Base-by-base conservation (phyloP, 1,140 invertebrate species). In the Manduca sexta region DNA sequence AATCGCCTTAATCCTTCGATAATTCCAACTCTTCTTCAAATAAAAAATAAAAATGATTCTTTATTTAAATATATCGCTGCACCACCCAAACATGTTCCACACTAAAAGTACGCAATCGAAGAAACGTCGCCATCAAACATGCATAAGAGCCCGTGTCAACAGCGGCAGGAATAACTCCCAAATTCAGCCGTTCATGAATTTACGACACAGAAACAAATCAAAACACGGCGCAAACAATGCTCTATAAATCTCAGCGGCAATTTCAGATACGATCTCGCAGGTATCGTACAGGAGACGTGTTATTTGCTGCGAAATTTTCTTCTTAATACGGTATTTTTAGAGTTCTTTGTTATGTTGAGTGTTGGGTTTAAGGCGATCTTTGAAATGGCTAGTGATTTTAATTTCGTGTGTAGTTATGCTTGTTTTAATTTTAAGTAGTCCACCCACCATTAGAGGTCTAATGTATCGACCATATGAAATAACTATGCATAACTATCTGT, bases 201-300 rank as follows among this genome's bases (percentile, higher is more conserved):
- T 65, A 68, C 56, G 60, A 63, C 46, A 26, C 30, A 42, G 57
- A 69, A 66, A 74, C 68, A 69, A 65, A 74, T 74, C 71, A 71
- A 64, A 70, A 61, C 59, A 64, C 50, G 45, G 51, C 45, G 41
- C 57, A 66, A 69, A 64, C 69, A 67, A 64, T 52, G 48, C 49
- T 43, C 61, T 35, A 64, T 74, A 74, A 74, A 74, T 74, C 71
- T 66, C 59, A 45, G 54, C 33, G 33, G 55, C 69, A 74, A 72
- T 74, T 72, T 68, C 54, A 72, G 66, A 72, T 74, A 58, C 59
- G 67, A 72, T 74, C 69, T 68, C 45, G 53, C 48, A 49, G 40
- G 40, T 21, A 30, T n/a, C n/a, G n/a, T 30, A 6, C 46, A 48
- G 41, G 45, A 43, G 26, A 45, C 42, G 30, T 39, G 47, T 37